These are phyloP conservation scores for Erannis defoliaria DNA, from an alignment of 2,888 invertebrate genomes.

Conservation along the genomic window DNA sequence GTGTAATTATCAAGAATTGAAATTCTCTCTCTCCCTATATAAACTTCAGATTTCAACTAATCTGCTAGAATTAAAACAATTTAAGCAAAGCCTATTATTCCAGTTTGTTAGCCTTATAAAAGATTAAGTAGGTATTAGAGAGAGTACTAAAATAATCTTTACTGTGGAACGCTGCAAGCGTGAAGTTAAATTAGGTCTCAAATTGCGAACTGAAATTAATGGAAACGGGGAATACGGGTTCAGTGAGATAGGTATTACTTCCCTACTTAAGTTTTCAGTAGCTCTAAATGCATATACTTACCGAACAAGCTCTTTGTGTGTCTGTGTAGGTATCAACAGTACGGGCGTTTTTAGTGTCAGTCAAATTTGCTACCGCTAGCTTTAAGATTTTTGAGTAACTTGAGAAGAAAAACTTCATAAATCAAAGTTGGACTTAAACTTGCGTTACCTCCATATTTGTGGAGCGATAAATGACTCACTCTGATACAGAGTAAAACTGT, in stretches of 20 bases:
- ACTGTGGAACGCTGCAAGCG: conserved; percentile 14
- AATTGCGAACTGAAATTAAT: conserved; percentile 18
- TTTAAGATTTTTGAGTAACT: too few relatives aligned
- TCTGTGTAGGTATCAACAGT: too few relatives aligned
- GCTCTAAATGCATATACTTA: too few relatives aligned
- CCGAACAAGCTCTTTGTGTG: too few relatives aligned
- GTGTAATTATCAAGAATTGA: background rate
- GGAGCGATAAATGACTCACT: too few relatives aligned
- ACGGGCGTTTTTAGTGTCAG: too few relatives aligned
- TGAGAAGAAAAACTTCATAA: too few relatives aligned
- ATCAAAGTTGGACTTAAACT: too few relatives aligned
- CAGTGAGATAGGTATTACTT: background rate
- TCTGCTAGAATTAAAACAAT: background rate
- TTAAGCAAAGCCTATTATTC: background rate
- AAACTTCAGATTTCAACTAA: background rate
- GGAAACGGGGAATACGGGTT: background rate
- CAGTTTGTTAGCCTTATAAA: background rate
- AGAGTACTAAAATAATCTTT: conserved; percentile 6
- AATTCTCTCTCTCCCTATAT: background rate
- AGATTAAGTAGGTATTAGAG: conserved; percentile 13
- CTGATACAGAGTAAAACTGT: too few relatives aligned
- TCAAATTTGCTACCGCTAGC: too few relatives aligned
- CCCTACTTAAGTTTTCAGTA: too few relatives aligned
- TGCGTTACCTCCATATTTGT: too few relatives aligned
- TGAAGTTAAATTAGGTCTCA: conserved; percentile 21